Conservation (phyloP, 2,888 invertebrate species). For the Dasypolia templi region DNA sequence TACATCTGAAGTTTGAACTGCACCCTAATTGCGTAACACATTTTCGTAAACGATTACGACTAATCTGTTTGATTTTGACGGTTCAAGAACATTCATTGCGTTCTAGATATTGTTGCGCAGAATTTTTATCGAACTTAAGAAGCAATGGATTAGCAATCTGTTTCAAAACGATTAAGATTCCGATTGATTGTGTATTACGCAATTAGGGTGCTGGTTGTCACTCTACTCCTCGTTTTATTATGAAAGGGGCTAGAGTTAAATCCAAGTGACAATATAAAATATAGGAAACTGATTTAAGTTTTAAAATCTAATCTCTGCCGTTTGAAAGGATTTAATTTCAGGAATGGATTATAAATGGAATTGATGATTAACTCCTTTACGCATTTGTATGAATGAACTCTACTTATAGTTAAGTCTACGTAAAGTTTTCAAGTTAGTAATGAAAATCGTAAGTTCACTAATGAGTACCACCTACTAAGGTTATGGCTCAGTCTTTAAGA, state of each 20-base stretch:
- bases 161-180: no score
- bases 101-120: no score
- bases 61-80: no score
- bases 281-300: background rate
- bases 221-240: background rate
- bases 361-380: constrained; percentile 10
- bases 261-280: background rate
- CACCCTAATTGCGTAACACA: no score
- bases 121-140: no score
- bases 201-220: no score
- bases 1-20: background rate
- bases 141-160: no score
- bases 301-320: background rate
- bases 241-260: background rate
- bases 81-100: no score
- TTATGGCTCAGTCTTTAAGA: constrained; percentile 32
- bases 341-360: constrained; percentile 3
- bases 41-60: no score
- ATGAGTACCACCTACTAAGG: constrained; percentile 24
- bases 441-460: constrained; percentile 37
- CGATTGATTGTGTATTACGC: no score
- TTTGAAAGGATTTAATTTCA: background rate
- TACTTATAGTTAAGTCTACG: constrained; percentile 14
- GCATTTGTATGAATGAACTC: constrained; percentile 7
- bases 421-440: constrained; percentile 33